phyloP scores from a whole-genome alignment of 2,113 vertebrate genomes.

The Corythoichthys haematopterus region DNA sequence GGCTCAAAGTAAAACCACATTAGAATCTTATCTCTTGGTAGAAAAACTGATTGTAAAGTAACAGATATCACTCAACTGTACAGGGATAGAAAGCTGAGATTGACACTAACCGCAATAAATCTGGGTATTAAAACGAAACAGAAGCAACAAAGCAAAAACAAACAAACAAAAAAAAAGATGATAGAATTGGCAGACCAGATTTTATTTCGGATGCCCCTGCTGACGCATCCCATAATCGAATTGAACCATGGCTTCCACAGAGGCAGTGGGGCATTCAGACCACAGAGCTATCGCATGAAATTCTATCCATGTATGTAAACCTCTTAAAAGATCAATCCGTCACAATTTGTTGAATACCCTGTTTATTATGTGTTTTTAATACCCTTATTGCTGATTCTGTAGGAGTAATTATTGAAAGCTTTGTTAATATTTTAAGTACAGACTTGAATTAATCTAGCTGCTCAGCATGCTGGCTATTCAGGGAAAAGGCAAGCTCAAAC shows the following conservation, averaged over 20 bases:
- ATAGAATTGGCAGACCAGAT: too few species aligned
- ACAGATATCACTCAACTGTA: background rate
- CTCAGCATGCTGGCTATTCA: conserved; percentile 18
- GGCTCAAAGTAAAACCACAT: background rate
- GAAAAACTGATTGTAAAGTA: background rate
- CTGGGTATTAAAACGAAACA: background rate
- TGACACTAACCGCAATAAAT: background rate
- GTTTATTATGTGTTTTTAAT: background rate
- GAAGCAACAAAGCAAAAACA: background rate
- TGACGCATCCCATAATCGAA: too few species aligned
- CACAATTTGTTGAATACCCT: background rate
- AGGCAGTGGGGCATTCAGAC: too few species aligned
- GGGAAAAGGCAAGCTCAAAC: conserved; percentile 4
- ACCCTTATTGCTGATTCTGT: conserved; percentile 5
- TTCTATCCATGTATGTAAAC: too few species aligned
- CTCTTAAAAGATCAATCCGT: background rate
- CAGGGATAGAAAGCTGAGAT: background rate
- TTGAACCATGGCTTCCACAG: too few species aligned
- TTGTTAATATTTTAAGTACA: conserved; percentile 33
- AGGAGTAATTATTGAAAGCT: conserved; percentile 38
- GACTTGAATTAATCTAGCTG: conserved; percentile 14
- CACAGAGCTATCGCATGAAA: too few species aligned
- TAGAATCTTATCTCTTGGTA: background rate
- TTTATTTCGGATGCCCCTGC: too few species aligned
- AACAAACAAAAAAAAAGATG: background rate